phyloP scores from a whole-genome alignment of 2,888 invertebrate species.

The Syrista parreyssii region DNA sequence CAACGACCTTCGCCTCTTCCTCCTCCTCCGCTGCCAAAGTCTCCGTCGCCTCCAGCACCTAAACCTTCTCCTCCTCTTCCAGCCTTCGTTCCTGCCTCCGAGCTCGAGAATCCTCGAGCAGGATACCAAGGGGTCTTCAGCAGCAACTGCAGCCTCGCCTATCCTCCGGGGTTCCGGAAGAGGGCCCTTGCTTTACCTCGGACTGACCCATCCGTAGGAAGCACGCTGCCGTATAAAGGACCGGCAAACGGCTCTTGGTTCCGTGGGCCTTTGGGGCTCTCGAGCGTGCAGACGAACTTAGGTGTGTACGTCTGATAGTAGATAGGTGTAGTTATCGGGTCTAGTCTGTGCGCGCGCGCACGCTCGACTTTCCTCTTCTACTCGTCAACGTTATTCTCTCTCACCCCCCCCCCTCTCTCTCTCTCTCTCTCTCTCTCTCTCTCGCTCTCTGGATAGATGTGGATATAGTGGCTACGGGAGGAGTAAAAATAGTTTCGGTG shows the following conservation, averaged over 20 bases:
- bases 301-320: neutral
- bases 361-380: neutral
- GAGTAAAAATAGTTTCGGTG: slow-evolving; percentile 37
- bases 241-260: no score
- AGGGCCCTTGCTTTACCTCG: neutral
- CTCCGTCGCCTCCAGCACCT: no score
- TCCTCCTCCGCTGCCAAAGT: no score
- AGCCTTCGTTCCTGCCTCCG: no score
- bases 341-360: no score
- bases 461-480: slow-evolving; percentile 22
- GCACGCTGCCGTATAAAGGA: neutral
- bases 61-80: no score
- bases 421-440: slow-evolving; percentile 12
- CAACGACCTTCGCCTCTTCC: slow-evolving; percentile 2
- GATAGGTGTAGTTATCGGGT: no score
- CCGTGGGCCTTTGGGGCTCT: neutral
- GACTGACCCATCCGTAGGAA: neutral
- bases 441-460: slow-evolving; percentile 9
- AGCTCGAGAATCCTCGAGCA: no score
- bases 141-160: slow-evolving; percentile 1
- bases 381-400: slow-evolving; percentile 5
- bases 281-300: neutral
- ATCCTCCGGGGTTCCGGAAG: slow-evolving; percentile 1
- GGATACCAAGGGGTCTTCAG: no score
- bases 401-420: slow-evolving; percentile 15